Conservation (phyloP, 2,888 invertebrate genomes). For the Aphidius colemani region DNA sequence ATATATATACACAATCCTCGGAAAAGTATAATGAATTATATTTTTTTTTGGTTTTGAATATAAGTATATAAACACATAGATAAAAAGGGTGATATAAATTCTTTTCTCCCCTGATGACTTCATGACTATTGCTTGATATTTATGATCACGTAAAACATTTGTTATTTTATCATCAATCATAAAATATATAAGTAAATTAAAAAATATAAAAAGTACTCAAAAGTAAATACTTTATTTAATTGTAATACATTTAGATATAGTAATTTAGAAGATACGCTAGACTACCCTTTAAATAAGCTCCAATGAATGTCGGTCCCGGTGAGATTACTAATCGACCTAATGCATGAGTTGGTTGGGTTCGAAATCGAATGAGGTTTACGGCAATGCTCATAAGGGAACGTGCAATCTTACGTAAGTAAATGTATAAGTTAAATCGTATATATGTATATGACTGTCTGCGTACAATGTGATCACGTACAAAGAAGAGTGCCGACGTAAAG, state of each 20-base stretch:
- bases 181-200: too few species aligned
- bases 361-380: slow-evolving; percentile 19
- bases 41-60: background rate
- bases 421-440: slow-evolving; percentile 4
- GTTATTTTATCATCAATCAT: too few species aligned
- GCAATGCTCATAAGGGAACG: slow-evolving; percentile 18
- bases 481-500: slow-evolving; percentile 20
- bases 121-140: too few species aligned
- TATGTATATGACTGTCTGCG: slow-evolving; percentile 1
- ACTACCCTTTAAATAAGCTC: slow-evolving; percentile 3
- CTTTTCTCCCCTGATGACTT: too few species aligned
- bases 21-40: background rate
- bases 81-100: too few species aligned
- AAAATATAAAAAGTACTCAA: too few species aligned
- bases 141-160: too few species aligned
- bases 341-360: slow-evolving; percentile 13
- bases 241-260: too few species aligned
- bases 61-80: too few species aligned
- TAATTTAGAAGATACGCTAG: too few species aligned
- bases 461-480: slow-evolving; percentile 6
- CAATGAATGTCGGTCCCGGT: slow-evolving; percentile 12
- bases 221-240: too few species aligned
- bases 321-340: slow-evolving; percentile 20
- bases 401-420: slow-evolving; percentile 7
- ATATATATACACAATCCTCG: slow-evolving; percentile 22